Base-by-base conservation (phyloP, 1,140 invertebrate genomes). In the Phthorimaea operculella region DNA sequence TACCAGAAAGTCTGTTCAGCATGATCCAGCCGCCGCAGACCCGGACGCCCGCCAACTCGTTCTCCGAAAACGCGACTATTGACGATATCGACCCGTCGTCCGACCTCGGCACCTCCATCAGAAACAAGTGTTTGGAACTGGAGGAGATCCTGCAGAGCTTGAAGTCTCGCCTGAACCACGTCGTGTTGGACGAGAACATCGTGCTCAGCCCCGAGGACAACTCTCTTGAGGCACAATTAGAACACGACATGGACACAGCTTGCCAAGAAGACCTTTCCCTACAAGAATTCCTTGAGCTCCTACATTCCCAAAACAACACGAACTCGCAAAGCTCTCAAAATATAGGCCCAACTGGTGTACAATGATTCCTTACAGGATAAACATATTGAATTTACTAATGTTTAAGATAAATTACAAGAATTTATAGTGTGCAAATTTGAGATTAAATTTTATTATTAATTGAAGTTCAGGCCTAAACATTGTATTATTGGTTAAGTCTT, bases 61-160 rank as follows among this genome's bases (percentile, higher is more conserved):
- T 81, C 16, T 83, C 79, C 11, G 83, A 85, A 57, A 72, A 63
- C 45, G 71, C 74, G 10, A 77, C 76, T 0, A 68, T 87, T 21
- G 83, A 86, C 33, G 85, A 86, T 55, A 86, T 87, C 44, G 85
- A 87, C 55, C 83, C 84, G 6, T 51, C 78, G 6, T 87, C 85
- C 0, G 84, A 86, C 57, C 70, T 87, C 17, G 85, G 85, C 2
- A 75, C 81, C 9, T 86, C 85, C 0, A 81, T 87, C 28, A 72
- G 83, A 65, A 83, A 85, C 55, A 87, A 87, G 58, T 87, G 84
- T 58, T 72, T 81, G 49, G 85, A 87, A 66, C 68, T 87, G 1
- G 85, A 87, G 60, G 84, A 86, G 64, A 86, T 87, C 9, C 73
- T 86, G 11, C 84, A 84, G 57, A 83, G 83, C 62, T 65, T 87